These are phyloP conservation scores for Bilobella aurantiaca DNA, from an alignment of 1,140 invertebrate genomes.

Conservation along the genomic window DNA sequence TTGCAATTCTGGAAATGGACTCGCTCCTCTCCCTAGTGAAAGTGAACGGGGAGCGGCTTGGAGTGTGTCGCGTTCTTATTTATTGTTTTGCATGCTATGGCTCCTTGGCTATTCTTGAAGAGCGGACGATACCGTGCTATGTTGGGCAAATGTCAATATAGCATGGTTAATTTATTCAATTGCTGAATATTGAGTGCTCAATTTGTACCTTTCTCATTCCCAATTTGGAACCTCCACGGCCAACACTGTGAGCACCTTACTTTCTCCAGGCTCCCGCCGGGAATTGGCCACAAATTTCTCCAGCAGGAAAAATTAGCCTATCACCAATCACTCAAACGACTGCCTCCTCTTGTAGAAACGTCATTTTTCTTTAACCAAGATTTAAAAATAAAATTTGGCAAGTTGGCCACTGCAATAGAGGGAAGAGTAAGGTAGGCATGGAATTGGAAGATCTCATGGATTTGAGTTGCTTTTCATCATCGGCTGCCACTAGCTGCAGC, in stretches of 20 bases:
- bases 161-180: slow-evolving; percentile 9
- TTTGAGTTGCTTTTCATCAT: background rate
- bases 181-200: slow-evolving; percentile 6
- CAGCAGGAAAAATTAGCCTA: too few species aligned
- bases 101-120: background rate
- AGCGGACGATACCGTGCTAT: background rate
- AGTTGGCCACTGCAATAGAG: too few species aligned
- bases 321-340: too few species aligned
- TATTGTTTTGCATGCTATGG: slow-evolving; percentile 6
- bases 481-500: too few species aligned
- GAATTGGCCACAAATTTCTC: too few species aligned
- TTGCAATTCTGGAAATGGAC: background rate
- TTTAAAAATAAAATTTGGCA: too few species aligned
- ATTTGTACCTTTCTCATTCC: slow-evolving; percentile 6
- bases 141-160: slow-evolving; percentile 9
- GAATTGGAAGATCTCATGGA: background rate
- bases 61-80: background rate
- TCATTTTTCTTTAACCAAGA: too few species aligned
- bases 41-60: background rate
- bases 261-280: too few species aligned
- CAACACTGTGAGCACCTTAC: too few species aligned
- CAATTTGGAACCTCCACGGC: background rate
- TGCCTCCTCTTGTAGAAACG: too few species aligned
- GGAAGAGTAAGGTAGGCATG: too few species aligned
- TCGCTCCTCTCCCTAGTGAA: too few species aligned